Conservation (phyloP, 2,888 invertebrate species). For the Hyposoter didymator region DNA sequence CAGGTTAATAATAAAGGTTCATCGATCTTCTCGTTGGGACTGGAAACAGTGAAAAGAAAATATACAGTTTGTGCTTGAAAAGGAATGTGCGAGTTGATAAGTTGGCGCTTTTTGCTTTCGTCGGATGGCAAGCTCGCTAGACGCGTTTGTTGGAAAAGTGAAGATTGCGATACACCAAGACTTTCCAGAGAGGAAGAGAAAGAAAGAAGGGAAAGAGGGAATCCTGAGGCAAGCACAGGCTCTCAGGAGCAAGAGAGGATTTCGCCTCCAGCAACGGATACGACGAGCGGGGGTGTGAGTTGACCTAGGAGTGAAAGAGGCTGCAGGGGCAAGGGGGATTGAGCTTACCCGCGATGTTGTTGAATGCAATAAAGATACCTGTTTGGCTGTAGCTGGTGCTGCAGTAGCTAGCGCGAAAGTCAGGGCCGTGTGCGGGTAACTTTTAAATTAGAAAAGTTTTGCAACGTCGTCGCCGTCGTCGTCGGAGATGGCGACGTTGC, state of each 20-base stretch:
- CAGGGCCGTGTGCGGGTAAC: slow-evolving; percentile 68
- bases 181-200: slow-evolving; percentile 14
- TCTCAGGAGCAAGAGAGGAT: slow-evolving; percentile 43
- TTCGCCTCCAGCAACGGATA: slow-evolving; percentile 42
- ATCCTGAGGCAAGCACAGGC: slow-evolving; percentile 24
- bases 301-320: slow-evolving; percentile 45
- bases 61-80: background rate
- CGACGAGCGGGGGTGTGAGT: slow-evolving; percentile 39
- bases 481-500: slow-evolving; percentile 48
- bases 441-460: slow-evolving; percentile 74
- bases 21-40: background rate
- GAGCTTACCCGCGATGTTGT: slow-evolving; percentile 75
- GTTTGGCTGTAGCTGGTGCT: slow-evolving; percentile 72
- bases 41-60: background rate
- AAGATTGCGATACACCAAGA: slow-evolving; percentile 61
- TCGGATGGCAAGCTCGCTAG: slow-evolving; percentile 39
- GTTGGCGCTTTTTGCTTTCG: slow-evolving; percentile 3
- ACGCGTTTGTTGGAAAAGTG: slow-evolving; percentile 58
- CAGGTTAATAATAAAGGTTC: background rate
- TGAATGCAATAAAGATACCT: slow-evolving; percentile 83
- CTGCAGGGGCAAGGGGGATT: slow-evolving; percentile 41
- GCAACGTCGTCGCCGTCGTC: slow-evolving; percentile 68
- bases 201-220: background rate
- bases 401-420: slow-evolving; percentile 68
- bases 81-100: slow-evolving; percentile 21